phyloP scores from a whole-genome alignment of 2,888 invertebrate genomes.

The Lycia hirtaria region DNA sequence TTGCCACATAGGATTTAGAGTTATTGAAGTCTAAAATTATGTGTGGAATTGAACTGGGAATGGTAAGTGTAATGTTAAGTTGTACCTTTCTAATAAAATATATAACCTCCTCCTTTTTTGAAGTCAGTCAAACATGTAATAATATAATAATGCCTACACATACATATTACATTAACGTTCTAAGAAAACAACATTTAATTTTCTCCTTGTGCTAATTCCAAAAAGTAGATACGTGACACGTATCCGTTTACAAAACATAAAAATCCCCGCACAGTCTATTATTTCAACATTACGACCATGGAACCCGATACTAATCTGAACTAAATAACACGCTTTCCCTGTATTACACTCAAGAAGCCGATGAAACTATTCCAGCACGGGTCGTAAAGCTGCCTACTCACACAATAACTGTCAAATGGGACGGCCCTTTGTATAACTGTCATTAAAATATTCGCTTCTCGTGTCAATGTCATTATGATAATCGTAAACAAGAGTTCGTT shows the following conservation, averaged over 20 bases:
- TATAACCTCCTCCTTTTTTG: too few species aligned
- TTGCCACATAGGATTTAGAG: too few species aligned
- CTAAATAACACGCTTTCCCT: neutral
- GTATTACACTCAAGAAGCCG: conserved; percentile 7
- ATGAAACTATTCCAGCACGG: conserved; percentile 10
- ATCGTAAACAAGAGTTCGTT: conserved; percentile 16
- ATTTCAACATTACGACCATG: neutral
- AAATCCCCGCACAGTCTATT: neutral
- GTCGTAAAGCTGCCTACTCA: conserved; percentile 20
- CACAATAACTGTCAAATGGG: conserved; percentile 22
- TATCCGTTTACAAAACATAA: neutral
- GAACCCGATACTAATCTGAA: neutral
- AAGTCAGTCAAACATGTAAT: too few species aligned
- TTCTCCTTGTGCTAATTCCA: too few species aligned
- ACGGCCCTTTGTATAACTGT: conserved; percentile 15
- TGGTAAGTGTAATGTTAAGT: too few species aligned
- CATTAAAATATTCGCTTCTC: conserved; percentile 16
- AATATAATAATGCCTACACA: too few species aligned
- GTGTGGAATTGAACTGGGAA: too few species aligned
- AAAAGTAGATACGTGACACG: too few species aligned
- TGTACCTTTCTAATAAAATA: too few species aligned
- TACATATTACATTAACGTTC: too few species aligned
- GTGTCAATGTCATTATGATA: conserved; percentile 18
- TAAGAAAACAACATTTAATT: too few species aligned
- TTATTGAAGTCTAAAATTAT: too few species aligned